Evolutionary conservation across 2,797 vertebrate species (phyloP).

Genomic region (Centroberyx gerrardi): DNA sequence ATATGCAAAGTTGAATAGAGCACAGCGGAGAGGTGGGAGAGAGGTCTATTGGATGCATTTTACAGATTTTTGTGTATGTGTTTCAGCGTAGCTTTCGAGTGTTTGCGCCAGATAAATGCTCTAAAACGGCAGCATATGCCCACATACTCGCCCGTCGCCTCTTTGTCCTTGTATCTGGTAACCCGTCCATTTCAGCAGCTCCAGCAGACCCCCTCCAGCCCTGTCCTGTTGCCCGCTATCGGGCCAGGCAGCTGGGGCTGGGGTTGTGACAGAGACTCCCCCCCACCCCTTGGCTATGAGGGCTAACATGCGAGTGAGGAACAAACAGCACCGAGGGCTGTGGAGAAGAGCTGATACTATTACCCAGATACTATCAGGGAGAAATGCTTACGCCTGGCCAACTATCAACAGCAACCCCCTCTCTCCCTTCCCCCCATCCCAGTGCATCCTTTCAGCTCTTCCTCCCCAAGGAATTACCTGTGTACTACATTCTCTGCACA

Average conservation of each 20-base stretch:
- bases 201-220: conserved; percentile 22
- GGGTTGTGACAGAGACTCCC: conserved; percentile 23
- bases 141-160: conserved; percentile 1
- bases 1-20: conserved; percentile 21
- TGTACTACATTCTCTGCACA: conserved; percentile 18
- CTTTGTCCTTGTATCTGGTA: conserved; percentile 50
- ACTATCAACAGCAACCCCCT: not conserved
- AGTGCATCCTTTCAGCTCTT: conserved; percentile 5
- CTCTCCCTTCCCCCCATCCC: conserved; percentile 18
- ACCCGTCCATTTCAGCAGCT: conserved; percentile 17
- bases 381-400: conserved; percentile 30
- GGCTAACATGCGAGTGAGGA: conserved; percentile 40
- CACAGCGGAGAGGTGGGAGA: not conserved
- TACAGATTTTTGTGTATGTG: not conserved
- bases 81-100: not conserved
- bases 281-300: conserved; percentile 4
- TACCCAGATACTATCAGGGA: conserved; percentile 32
- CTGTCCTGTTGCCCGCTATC: conserved; percentile 36
- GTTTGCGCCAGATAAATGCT: conserved; percentile 31
- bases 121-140: conserved; percentile 38
- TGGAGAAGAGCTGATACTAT: conserved; percentile 15
- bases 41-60: not conserved
- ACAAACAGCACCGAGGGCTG: conserved; percentile 6
- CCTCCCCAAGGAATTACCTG: conserved; percentile 20
- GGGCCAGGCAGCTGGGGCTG: conserved; percentile 43